A percentile compares a stretch with the other conserved stretches of the same genome.
These are phyloP conservation scores for Anoura caudifer DNA, from an alignment of 2,113 vertebrate species.

Conservation along the genomic window DNA sequence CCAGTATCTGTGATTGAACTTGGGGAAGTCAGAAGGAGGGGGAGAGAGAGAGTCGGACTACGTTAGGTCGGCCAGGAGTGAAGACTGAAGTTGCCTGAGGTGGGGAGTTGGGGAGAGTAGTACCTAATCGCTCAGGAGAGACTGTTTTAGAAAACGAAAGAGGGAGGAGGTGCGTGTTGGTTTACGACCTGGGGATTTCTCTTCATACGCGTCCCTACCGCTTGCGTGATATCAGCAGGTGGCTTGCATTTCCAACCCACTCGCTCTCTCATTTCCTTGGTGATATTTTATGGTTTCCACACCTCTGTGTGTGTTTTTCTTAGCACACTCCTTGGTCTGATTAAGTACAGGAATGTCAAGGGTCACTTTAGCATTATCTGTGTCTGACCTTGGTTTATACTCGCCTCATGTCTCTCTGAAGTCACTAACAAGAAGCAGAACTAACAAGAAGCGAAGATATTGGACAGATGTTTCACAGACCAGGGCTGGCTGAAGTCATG, in stretches of 20 bases:
- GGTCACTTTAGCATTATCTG: conserved; percentile 44
- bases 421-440: conserved; percentile 62
- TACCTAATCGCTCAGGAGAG: conserved; percentile 6
- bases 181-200: neutral
- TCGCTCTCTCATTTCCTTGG: conserved; percentile 21
- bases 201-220: neutral
- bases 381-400: conserved; percentile 49
- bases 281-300: conserved; percentile 66
- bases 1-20: neutral
- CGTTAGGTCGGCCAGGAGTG: neutral
- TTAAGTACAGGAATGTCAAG: conserved; percentile 64
- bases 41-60: neutral
- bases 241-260: conserved; percentile 39
- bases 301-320: conserved; percentile 66
- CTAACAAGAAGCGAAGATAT: neutral
- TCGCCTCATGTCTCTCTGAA: conserved; percentile 13
- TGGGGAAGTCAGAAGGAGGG: neutral
- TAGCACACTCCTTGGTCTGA: conserved; percentile 58
- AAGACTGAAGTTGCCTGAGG: neutral
- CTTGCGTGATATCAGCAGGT: neutral
- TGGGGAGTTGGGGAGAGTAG: neutral
- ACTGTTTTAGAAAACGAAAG: neutral
- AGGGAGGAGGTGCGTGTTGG: neutral
- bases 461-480: conserved; percentile 9
- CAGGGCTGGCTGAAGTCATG: neutral